These are phyloP conservation scores for Drosophila nigromelanica DNA, from an alignment of 1,140 invertebrate species.

Conservation along the genomic window DNA sequence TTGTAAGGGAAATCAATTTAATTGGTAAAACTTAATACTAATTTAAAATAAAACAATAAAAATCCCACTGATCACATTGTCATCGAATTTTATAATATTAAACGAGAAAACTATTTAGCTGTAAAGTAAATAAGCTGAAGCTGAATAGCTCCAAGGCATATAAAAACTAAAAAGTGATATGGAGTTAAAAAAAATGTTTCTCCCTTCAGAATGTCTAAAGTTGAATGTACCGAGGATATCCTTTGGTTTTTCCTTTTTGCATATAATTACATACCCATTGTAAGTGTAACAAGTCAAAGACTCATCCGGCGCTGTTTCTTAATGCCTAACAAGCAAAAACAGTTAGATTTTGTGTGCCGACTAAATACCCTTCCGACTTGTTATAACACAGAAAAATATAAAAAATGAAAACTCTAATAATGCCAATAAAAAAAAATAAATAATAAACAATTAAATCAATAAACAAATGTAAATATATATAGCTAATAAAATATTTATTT, in stretches of 20 bases:
- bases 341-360: background rate
- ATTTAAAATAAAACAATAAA: background rate
- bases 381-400: background rate
- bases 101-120: too few relatives aligned
- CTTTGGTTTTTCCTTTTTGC: conserved; percentile 2
- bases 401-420: too few relatives aligned
- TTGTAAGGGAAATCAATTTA: conserved; percentile 25
- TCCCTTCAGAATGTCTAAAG: background rate
- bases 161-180: too few relatives aligned
- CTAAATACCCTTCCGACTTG: background rate
- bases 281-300: conserved; percentile 8
- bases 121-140: too few relatives aligned
- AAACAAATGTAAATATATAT: too few relatives aligned
- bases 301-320: conserved; percentile 4
- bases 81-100: too few relatives aligned
- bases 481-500: too few relatives aligned
- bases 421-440: too few relatives aligned
- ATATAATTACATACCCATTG: conserved; percentile 15
- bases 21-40: background rate
- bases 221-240: conserved; percentile 24
- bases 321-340: conserved; percentile 6
- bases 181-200: too few relatives aligned
- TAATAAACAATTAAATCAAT: background rate
- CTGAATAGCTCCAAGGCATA: too few relatives aligned
- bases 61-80: background rate